Evolutionary conservation across 2,797 vertebrate species (phyloP).

Genomic region (Anas capensis): DNA sequence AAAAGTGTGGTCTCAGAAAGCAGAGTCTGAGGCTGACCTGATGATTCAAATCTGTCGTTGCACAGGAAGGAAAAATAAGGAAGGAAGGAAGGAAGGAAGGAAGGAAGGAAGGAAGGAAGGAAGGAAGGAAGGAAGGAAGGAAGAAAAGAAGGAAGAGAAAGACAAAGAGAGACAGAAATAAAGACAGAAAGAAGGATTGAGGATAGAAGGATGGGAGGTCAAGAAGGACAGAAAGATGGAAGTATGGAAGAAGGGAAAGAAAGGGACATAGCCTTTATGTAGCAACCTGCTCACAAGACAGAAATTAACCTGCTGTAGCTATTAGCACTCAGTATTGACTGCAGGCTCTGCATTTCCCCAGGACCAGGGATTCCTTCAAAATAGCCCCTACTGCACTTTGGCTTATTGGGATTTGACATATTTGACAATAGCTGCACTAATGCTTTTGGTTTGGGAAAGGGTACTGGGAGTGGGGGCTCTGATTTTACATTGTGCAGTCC

Average conservation of each 20-base stretch:
- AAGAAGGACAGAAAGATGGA: rapidly evolving
- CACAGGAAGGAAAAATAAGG: neutral
- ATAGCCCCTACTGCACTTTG: neutral
- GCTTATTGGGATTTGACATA: neutral
- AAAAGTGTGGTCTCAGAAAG: neutral
- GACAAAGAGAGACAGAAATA: rapidly evolving
- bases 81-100: no score
- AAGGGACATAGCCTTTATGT: neutral
- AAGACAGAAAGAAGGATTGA: rapidly evolving
- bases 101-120: no score
- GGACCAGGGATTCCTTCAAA: neutral
- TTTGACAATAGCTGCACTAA: neutral
- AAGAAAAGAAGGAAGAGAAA: no score
- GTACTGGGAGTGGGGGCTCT: neutral
- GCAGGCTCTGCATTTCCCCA: neutral
- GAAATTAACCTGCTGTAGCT: neutral
- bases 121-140: neutral
- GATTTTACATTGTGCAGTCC: neutral
- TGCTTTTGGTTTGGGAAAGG: neutral
- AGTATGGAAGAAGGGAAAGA: neutral
- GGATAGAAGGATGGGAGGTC: no score
- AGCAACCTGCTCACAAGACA: neutral
- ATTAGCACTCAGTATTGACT: neutral
- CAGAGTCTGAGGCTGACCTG: neutral
- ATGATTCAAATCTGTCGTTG: neutral